phyloP scores from a whole-genome alignment of 92 coral and sea anemone genomes.

The Parazoanthus atlanticus region DNA sequence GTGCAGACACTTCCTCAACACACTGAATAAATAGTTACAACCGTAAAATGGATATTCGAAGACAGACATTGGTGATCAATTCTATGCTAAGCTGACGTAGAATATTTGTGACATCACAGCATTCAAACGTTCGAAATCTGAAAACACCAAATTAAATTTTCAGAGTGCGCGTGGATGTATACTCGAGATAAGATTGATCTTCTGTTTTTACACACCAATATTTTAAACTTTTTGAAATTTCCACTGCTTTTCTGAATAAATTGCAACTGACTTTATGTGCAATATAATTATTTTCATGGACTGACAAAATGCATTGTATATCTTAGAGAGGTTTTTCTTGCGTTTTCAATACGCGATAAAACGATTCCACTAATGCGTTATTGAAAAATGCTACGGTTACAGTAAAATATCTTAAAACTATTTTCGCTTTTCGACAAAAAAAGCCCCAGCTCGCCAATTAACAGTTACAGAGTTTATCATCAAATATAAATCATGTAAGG shows the following conservation, averaged over 20 bases:
- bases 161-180: constrained; percentile 29
- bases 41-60: constrained; percentile 1
- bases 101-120: constrained; percentile 39
- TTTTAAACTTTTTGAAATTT: too few species aligned
- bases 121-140: background rate
- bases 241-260: background rate
- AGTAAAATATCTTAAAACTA: too few species aligned
- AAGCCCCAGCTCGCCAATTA: background rate
- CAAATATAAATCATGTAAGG: too few species aligned
- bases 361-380: background rate
- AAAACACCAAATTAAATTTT: constrained; percentile 16
- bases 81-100: constrained; percentile 22
- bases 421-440: background rate
- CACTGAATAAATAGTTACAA: background rate
- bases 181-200: background rate
- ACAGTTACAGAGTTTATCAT: background rate
- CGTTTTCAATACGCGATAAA: background rate
- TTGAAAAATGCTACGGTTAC: background rate
- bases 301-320: background rate
- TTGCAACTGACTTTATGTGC: background rate
- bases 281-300: too few species aligned
- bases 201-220: background rate
- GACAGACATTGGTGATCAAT: background rate
- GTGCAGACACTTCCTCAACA: background rate
- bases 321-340: too few species aligned